phyloP scores from a whole-genome alignment of 2,113 vertebrate species.

The Elanus axillaris region DNA sequence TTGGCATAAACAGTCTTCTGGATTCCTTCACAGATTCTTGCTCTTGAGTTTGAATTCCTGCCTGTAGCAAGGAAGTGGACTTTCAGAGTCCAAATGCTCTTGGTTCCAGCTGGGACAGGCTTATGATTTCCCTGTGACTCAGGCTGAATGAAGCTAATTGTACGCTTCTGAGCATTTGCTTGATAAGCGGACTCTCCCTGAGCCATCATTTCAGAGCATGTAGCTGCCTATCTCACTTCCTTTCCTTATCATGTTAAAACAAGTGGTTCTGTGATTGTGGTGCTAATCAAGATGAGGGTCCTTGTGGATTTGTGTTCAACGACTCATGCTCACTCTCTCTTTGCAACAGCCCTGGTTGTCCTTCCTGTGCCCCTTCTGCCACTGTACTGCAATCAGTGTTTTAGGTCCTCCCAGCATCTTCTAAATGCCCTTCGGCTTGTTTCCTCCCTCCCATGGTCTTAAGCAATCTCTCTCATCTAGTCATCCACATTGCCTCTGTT shows the following conservation, averaged over 20 bases:
- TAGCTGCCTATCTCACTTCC: slow-evolving; percentile 24
- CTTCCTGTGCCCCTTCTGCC: not conserved
- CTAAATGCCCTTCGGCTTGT: not conserved
- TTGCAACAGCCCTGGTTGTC: not conserved
- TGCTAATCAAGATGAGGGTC: slow-evolving; percentile 37
- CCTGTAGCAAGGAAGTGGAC: not conserved
- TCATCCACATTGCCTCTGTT: not conserved
- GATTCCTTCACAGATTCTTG: not conserved
- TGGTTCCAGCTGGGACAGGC: not conserved
- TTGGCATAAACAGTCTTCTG: not conserved
- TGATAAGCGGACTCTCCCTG: not conserved
- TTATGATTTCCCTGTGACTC: not conserved
- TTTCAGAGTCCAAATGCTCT: not conserved
- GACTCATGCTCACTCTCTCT: not conserved
- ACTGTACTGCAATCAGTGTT: not conserved
- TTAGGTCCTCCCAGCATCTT: not conserved
- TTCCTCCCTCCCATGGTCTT: not conserved
- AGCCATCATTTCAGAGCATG: not conserved
- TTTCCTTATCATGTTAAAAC: slow-evolving; percentile 32
- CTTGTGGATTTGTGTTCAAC: slow-evolving; percentile 21
- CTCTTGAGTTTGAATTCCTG: not conserved
- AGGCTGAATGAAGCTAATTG: not conserved
- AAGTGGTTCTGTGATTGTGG: not conserved
- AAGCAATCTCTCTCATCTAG: not conserved
- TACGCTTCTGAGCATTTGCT: not conserved